A percentile compares a stretch with the other conserved stretches of the same genome.
These are phyloP conservation scores for Papilio xuthus DNA, from an alignment of 1,140 invertebrate species.

Conservation along the genomic window DNA sequence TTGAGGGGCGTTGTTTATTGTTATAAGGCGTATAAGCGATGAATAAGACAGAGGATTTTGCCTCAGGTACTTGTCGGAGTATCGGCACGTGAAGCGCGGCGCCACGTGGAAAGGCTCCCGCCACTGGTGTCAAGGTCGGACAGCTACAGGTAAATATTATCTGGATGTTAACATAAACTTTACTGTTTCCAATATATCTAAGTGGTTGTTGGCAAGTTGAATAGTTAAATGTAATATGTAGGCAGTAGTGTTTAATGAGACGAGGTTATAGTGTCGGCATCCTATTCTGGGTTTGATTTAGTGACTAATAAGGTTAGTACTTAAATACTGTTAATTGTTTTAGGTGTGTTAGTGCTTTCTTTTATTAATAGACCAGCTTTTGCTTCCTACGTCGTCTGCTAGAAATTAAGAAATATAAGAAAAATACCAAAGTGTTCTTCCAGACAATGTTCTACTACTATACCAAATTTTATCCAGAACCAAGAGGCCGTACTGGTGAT, in stretches of 20 bases:
- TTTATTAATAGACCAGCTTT: too few species aligned
- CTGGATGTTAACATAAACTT: neutral
- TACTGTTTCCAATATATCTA: neutral
- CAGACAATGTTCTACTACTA: too few species aligned
- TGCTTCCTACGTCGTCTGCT: too few species aligned
- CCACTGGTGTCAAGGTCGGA: constrained; percentile 93
- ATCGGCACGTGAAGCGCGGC: constrained; percentile 96
- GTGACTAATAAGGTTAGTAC: too few species aligned
- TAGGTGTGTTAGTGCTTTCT: too few species aligned
- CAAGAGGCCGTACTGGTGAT: too few species aligned
- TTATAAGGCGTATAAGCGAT: neutral
- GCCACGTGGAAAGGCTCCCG: constrained; percentile 97
- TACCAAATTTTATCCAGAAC: too few species aligned
- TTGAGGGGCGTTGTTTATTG: constrained; percentile 29
- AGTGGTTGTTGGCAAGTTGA: neutral
- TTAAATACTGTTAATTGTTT: too few species aligned
- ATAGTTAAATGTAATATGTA: neutral
- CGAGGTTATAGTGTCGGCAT: too few species aligned
- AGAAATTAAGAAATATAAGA: too few species aligned
- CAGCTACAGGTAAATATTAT: constrained; percentile 84
- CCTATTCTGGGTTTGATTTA: too few species aligned
- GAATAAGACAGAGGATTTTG: constrained; percentile 28
- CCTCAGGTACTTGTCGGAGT: constrained; percentile 94
- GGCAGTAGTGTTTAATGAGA: neutral
- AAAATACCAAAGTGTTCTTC: too few species aligned